Evolutionary conservation across 2,888 invertebrate genomes (phyloP).

Genomic region (Invenusta paracnida): DNA sequence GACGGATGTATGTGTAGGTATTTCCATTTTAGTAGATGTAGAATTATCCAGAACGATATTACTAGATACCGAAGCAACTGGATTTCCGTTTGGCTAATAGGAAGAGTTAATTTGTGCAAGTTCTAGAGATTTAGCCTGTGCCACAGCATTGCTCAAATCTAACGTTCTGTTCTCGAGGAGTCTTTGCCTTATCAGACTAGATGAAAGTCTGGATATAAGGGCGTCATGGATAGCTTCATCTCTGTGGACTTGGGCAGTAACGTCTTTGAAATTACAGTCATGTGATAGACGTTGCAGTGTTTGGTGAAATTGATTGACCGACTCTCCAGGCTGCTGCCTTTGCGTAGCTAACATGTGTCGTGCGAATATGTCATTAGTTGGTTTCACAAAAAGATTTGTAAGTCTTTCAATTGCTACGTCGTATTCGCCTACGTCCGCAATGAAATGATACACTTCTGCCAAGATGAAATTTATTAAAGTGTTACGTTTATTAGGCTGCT

Average conservation of each 20-base stretch:
- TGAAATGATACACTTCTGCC: too few relatives aligned
- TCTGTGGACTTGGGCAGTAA: background rate
- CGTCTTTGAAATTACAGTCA: constrained; percentile 36
- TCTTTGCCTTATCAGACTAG: constrained; percentile 21
- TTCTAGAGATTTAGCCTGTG: constrained; percentile 33
- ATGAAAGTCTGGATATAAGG: background rate
- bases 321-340: constrained; percentile 31
- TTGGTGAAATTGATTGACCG: constrained; percentile 30
- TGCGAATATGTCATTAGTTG: constrained; percentile 36
- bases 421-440: background rate
- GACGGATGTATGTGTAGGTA: background rate
- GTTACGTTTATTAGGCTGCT: background rate
- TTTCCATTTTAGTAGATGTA: constrained; percentile 27
- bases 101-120: constrained; percentile 25
- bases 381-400: constrained; percentile 31
- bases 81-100: constrained; percentile 7
- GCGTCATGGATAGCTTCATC: constrained; percentile 36
- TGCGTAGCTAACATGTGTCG: constrained; percentile 31
- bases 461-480: background rate
- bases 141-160: constrained; percentile 12
- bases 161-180: constrained; percentile 34
- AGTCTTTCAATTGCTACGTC: constrained; percentile 30
- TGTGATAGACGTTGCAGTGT: constrained; percentile 25
- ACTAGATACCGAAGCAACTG: constrained; percentile 29
- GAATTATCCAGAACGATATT: background rate